These are phyloP conservation scores for Toxotes jaculatrix DNA, from an alignment of 2,113 vertebrate species.

Conservation along the genomic window DNA sequence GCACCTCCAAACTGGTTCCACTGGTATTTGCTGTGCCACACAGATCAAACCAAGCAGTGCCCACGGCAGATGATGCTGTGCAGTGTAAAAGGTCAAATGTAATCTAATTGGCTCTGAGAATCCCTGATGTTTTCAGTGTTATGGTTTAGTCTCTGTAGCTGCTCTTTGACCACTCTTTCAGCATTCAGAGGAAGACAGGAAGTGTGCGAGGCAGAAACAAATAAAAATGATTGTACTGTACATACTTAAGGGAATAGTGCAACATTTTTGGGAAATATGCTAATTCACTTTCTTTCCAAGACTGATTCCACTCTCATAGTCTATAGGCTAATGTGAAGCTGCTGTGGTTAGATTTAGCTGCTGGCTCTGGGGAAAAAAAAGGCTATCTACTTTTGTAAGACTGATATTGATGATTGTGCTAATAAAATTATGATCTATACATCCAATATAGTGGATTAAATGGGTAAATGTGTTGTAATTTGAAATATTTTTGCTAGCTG, in stretches of 20 bases:
- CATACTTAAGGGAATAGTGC: neutral
- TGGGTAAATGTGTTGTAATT: neutral
- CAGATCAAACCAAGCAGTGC: conserved; percentile 11
- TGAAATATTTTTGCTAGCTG: neutral
- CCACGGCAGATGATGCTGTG: neutral
- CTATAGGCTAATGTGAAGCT: neutral
- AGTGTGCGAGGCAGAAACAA: neutral
- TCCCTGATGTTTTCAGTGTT: conserved; percentile 20
- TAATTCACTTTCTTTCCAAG: too few relatives aligned
- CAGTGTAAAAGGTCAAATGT: conserved; percentile 23
- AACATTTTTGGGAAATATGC: neutral
- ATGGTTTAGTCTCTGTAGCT: neutral
- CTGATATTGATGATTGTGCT: neutral
- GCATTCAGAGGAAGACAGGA: neutral
- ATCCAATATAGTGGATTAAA: neutral
- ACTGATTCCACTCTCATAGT: too few relatives aligned
- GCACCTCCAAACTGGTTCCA: neutral
- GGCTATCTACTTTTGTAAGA: too few relatives aligned
- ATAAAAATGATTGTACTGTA: neutral
- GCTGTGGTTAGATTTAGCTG: neutral
- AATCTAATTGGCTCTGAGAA: conserved; percentile 27
- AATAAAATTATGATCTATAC: neutral
- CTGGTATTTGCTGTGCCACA: neutral
- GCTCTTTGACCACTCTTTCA: conserved; percentile 11
- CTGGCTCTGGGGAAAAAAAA: too few relatives aligned